Conservation (phyloP, 2,888 invertebrate species). For the Andrena bucephala region DNA sequence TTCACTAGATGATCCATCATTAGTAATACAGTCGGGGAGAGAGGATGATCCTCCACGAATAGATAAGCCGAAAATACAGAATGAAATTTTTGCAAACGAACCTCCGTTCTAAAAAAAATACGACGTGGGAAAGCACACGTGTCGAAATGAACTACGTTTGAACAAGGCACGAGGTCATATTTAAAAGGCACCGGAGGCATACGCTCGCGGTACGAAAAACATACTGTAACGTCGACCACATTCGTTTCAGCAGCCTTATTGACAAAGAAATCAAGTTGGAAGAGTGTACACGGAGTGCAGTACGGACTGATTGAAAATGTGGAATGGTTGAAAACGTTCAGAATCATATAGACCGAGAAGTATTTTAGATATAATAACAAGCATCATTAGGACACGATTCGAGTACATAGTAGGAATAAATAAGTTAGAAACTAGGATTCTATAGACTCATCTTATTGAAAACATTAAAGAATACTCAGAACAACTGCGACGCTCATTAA, state of each 20-base stretch:
- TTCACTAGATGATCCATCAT: neutral
- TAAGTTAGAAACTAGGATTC: no score
- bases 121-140: neutral
- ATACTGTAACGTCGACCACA: neutral
- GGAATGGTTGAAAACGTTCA: no score
- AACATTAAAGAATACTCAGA: neutral
- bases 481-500: neutral
- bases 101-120: neutral
- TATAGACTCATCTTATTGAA: neutral
- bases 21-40: no score
- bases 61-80: no score
- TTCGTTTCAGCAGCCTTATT: neutral
- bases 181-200: constrained; percentile 6
- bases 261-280: constrained; percentile 2
- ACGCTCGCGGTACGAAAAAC: neutral
- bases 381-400: no score
- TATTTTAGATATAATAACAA: no score
- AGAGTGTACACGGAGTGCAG: no score
- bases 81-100: neutral
- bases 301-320: no score
- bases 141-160: constrained; percentile 12
- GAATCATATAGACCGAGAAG: no score
- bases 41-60: no score
- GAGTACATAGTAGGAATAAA: no score
- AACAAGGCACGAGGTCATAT: neutral